Percentiles rank a stretch among this genome's conserved stretches.
Conservation (phyloP, 2,113 vertebrate genomes). For the Sceloporus undulatus region DNA sequence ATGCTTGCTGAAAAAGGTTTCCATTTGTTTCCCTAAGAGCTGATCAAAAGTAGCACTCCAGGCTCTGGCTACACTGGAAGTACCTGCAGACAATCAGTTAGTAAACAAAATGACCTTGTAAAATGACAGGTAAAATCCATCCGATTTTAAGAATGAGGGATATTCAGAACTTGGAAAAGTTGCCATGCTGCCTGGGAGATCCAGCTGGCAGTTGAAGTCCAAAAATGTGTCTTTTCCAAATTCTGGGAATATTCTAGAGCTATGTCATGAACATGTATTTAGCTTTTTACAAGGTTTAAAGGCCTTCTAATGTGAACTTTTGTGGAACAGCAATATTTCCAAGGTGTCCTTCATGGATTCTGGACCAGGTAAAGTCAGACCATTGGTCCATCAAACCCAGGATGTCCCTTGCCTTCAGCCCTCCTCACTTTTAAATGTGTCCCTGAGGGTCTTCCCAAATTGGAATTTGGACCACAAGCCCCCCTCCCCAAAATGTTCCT, state of each 20-base stretch:
- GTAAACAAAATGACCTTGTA: background rate
- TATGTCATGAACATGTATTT: background rate
- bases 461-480: too few relatives aligned
- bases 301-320: background rate
- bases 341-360: background rate
- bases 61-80: conserved; percentile 86
- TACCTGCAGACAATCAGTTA: conserved; percentile 74
- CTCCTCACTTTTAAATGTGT: too few relatives aligned
- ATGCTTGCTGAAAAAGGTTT: conserved; percentile 72
- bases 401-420: too few relatives aligned
- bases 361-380: too few relatives aligned
- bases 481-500: too few relatives aligned
- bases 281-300: too few relatives aligned
- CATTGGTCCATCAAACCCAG: too few relatives aligned
- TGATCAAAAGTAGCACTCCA: conserved; percentile 90
- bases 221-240: too few relatives aligned
- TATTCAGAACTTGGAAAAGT: background rate
- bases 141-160: background rate
- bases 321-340: background rate
- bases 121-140: background rate
- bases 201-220: too few relatives aligned
- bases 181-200: too few relatives aligned
- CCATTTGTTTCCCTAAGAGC: conserved; percentile 81
- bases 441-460: too few relatives aligned
- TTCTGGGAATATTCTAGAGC: too few relatives aligned